Conservation (phyloP, 1,140 invertebrate species). For the Lycorma delicatula region DNA sequence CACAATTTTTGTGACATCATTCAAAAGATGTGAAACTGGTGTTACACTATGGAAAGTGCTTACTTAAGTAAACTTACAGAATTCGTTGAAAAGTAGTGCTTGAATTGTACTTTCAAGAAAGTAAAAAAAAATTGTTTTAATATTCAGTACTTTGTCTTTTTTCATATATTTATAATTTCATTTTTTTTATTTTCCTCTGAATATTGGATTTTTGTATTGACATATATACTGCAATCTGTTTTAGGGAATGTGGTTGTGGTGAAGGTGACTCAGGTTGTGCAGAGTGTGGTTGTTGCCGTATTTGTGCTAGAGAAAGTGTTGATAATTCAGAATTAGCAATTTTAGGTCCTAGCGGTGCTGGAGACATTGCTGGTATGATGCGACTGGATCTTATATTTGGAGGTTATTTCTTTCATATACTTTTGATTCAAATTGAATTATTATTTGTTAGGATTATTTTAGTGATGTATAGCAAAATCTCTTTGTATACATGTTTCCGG, state of each 20-base stretch:
- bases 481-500: constrained; percentile 1
- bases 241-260: constrained; percentile 88
- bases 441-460: not conserved
- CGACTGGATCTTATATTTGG: constrained; percentile 45
- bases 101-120: no score
- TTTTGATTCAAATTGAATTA: not conserved
- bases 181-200: no score
- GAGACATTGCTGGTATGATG: constrained; percentile 47
- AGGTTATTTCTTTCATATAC: constrained; percentile 28
- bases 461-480: constrained; percentile 15
- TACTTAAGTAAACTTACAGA: no score
- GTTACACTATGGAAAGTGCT: no score
- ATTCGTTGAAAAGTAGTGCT: no score
- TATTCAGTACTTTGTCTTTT: no score
- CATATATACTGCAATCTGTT: no score
- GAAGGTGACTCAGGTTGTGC: constrained; percentile 89
- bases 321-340: constrained; percentile 44
- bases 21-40: no score
- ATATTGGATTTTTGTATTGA: no score
- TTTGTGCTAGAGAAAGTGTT: constrained; percentile 67
- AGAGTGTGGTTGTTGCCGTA: constrained; percentile 83
- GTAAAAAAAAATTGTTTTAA: no score
- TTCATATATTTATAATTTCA: no score
- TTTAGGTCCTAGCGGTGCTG: constrained; percentile 41
- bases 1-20: no score